Conservation (phyloP, 2,888 invertebrate species). For the Cantharis rufa region DNA sequence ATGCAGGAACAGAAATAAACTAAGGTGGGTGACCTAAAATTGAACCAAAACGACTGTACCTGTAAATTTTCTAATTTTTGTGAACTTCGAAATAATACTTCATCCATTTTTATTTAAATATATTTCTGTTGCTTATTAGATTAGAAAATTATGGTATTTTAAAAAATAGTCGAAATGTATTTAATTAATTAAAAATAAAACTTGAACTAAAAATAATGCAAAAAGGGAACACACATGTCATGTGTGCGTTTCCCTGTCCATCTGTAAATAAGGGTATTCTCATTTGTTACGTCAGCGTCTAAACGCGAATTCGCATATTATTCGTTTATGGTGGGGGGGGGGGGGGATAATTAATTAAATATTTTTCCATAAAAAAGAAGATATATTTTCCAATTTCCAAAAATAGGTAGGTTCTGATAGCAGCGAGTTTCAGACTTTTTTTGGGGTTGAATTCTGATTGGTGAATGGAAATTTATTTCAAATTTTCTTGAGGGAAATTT, state of each 20-base stretch:
- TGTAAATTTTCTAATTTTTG: constrained; percentile 51
- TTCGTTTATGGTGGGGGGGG: too few relatives aligned
- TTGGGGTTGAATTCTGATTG: too few relatives aligned
- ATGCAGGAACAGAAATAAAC: not conserved
- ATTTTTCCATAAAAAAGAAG: too few relatives aligned
- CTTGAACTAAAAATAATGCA: not conserved
- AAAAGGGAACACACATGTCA: not conserved
- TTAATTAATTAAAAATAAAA: not conserved
- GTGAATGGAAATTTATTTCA: too few relatives aligned
- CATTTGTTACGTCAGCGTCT: too few relatives aligned
- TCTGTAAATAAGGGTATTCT: not conserved
- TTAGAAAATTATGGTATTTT: not conserved
- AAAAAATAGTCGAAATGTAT: not conserved
- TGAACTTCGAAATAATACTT: constrained; percentile 48
- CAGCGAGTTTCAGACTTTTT: too few relatives aligned
- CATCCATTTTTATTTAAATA: constrained; percentile 45
- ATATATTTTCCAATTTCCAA: too few relatives aligned
- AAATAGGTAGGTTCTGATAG: too few relatives aligned
- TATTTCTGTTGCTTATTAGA: not conserved
- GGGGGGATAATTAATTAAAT: too few relatives aligned
- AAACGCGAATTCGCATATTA: not conserved
- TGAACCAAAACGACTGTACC: constrained; percentile 35
- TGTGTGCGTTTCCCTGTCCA: not conserved
- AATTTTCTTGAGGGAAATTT: too few relatives aligned
- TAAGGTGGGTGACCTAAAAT: not conserved